Evolutionary conservation across 2,888 invertebrate species (phyloP).

Genomic region (Mechanitis messenoides): DNA sequence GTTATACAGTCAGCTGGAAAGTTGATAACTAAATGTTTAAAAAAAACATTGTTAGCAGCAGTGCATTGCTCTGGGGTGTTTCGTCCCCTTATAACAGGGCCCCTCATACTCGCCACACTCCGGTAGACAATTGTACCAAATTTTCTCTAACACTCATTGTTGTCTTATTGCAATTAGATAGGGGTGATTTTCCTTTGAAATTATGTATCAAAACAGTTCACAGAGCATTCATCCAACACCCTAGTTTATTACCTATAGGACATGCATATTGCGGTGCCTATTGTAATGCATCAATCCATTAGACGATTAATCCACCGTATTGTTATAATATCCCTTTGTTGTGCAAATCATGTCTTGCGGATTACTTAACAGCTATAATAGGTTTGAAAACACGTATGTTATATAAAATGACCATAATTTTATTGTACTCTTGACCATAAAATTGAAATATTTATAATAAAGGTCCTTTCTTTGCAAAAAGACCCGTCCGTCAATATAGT

Average conservation of each 20-base stretch:
- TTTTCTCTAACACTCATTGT: constrained; percentile 29
- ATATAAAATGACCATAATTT: no score
- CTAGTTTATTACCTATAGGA: constrained; percentile 66
- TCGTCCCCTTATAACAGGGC: constrained; percentile 59
- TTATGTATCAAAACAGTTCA: constrained; percentile 28
- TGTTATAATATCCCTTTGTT: constrained; percentile 44
- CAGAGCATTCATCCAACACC: constrained; percentile 68
- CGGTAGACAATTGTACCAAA: constrained; percentile 52
- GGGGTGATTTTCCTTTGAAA: constrained; percentile 39
- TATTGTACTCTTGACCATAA: no score
- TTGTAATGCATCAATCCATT: constrained; percentile 68
- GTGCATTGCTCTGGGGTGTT: constrained; percentile 50
- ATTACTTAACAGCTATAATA: constrained; percentile 26
- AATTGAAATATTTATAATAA: no score
- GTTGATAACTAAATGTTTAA: constrained; percentile 51
- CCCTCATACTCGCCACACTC: constrained; percentile 61
- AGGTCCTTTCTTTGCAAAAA: no score
- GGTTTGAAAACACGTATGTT: background rate
- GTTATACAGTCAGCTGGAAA: constrained; percentile 46
- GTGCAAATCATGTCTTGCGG: constrained; percentile 33
- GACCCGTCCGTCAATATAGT: no score
- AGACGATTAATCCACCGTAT: constrained; percentile 63
- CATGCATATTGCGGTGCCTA: constrained; percentile 68
- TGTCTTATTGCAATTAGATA: constrained; percentile 41
- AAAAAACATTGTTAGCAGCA: constrained; percentile 52